Evolutionary conservation across 2,888 invertebrate species (phyloP).

Genomic region (Epiblema foenella): DNA sequence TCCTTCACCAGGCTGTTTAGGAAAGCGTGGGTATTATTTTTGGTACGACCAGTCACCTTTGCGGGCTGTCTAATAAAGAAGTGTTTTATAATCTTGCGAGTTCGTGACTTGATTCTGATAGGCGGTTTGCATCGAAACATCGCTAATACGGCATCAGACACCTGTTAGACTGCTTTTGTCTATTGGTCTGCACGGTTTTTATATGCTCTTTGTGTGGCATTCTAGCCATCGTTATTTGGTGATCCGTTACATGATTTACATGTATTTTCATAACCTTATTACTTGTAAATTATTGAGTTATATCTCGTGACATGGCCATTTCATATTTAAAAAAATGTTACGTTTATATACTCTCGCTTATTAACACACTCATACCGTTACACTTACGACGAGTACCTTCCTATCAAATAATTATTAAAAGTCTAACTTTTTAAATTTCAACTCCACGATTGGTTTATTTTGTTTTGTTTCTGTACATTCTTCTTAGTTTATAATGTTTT

Average conservation of each 20-base stretch:
- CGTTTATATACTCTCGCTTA: no score
- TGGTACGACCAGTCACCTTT: constrained; percentile 37
- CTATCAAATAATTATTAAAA: no score
- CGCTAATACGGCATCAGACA: constrained; percentile 22
- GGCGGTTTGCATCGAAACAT: constrained; percentile 15
- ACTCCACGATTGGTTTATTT: no score
- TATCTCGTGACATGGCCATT: no score
- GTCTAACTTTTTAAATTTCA: no score
- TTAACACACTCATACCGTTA: no score
- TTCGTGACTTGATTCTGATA: constrained; percentile 30
- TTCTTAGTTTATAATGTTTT: no score
- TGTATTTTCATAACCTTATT: neutral
- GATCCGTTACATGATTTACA: neutral
- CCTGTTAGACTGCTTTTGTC: constrained; percentile 30
- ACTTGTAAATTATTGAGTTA: no score
- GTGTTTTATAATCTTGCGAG: constrained; percentile 38
- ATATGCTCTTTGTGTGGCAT: neutral
- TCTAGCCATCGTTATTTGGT: neutral
- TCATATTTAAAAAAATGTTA: no score
- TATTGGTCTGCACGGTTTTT: constrained; percentile 4
- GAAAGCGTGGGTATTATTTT: constrained; percentile 43
- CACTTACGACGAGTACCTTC: no score
- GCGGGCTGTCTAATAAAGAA: constrained; percentile 33
- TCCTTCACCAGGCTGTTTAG: constrained; percentile 17
- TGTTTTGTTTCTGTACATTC: no score